Conservation (phyloP, 2,113 vertebrate species). For the Elachura formosa region DNA sequence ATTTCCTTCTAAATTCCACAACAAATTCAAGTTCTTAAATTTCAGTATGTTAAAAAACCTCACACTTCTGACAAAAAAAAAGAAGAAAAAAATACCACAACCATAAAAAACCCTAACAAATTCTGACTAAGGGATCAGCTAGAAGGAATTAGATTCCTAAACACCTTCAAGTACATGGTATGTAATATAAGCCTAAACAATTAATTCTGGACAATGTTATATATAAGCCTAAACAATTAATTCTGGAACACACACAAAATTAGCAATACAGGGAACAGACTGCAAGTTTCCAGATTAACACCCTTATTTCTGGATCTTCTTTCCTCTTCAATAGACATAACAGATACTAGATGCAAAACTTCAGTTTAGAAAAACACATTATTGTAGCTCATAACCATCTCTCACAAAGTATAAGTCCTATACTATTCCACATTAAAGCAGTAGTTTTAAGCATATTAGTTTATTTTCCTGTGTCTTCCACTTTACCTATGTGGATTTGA, state of each 20-base stretch:
- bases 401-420: neutral
- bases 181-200: neutral
- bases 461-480: neutral
- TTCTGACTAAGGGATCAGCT: neutral
- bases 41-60: neutral
- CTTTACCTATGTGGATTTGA: neutral
- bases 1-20: neutral
- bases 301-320: neutral
- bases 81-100: neutral
- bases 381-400: neutral
- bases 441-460: neutral
- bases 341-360: neutral
- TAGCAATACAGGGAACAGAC: neutral
- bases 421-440: neutral
- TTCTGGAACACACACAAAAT: neutral
- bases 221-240: neutral
- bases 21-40: neutral
- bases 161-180: neutral
- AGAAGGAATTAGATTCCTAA: neutral
- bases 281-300: neutral
- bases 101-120: accelerated
- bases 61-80: neutral
- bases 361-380: neutral
- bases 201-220: neutral
- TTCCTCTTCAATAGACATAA: neutral